Conservation (phyloP, 2,797 vertebrate species). For the Chrosomus eos region DNA sequence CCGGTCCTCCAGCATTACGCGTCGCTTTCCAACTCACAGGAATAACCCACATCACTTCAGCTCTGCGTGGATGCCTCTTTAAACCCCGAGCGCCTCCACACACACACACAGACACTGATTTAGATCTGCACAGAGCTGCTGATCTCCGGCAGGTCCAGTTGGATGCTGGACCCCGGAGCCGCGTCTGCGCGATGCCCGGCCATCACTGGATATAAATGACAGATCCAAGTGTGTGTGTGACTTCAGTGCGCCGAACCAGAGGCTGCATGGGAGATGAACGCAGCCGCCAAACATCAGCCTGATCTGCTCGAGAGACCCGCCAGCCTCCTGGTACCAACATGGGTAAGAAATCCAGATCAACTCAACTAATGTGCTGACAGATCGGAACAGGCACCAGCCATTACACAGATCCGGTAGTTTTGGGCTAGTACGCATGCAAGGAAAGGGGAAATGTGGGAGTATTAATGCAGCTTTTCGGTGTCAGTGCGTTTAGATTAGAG, state of each 20-base stretch:
- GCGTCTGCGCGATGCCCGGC: slow-evolving; percentile 43
- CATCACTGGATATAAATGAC: slow-evolving; percentile 69
- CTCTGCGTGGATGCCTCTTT: slow-evolving; percentile 13
- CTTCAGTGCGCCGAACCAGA: slow-evolving; percentile 73
- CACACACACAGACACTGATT: not conserved
- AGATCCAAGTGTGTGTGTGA: slow-evolving; percentile 71
- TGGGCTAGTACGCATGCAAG: not conserved
- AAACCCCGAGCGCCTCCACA: not conserved
- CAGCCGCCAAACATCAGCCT: slow-evolving; percentile 79
- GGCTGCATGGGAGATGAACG: slow-evolving; percentile 88
- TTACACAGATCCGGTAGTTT: not conserved
- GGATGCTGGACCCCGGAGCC: slow-evolving; percentile 34
- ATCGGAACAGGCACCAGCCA: not conserved
- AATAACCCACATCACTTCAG: slow-evolving; percentile 4
- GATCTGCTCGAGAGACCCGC: slow-evolving; percentile 84
- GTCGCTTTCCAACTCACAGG: slow-evolving; percentile 28
- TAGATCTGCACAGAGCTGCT: not conserved
- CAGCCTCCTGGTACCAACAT: slow-evolving; percentile 84
- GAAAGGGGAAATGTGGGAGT: not conserved
- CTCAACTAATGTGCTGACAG: not conserved
- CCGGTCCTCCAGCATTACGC: slow-evolving; percentile 38
- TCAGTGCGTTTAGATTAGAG: not conserved
- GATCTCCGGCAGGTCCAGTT: slow-evolving; percentile 8
- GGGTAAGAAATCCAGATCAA: slow-evolving; percentile 76
- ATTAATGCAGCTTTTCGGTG: not conserved